Conservation (phyloP, 2,888 invertebrate species). For the Athalia rosae region DNA sequence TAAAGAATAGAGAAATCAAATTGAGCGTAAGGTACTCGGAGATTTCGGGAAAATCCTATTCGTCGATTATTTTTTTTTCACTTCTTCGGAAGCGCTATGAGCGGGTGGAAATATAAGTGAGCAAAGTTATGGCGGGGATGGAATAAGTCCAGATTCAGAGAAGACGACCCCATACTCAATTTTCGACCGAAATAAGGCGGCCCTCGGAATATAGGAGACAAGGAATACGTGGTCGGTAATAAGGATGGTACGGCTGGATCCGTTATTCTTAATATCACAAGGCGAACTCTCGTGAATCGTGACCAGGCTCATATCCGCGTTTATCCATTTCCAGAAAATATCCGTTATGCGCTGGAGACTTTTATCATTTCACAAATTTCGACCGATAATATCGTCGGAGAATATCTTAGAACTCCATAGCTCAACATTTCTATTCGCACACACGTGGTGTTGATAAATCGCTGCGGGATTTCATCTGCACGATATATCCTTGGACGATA, state of each 20-base stretch:
- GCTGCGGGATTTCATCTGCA: too few species aligned
- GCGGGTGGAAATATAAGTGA: constrained; percentile 19
- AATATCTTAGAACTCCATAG: too few species aligned
- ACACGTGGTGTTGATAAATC: too few species aligned
- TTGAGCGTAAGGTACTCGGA: neutral
- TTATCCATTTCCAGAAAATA: constrained; percentile 24
- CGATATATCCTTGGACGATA: too few species aligned
- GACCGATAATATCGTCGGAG: too few species aligned
- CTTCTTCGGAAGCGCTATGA: neutral
- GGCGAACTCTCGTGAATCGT: constrained; percentile 32
- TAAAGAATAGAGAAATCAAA: constrained; percentile 12
- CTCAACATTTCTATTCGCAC: too few species aligned
- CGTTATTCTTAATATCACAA: constrained; percentile 65
- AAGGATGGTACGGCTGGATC: constrained; percentile 61
- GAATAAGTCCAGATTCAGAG: constrained; percentile 31
- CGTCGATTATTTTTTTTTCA: constrained; percentile 17
- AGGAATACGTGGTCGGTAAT: constrained; percentile 64
- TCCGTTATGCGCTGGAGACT: too few species aligned
- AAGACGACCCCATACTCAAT: constrained; percentile 5
- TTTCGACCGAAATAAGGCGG: constrained; percentile 21
- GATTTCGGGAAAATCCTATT: constrained; percentile 17
- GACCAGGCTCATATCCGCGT: constrained; percentile 21
- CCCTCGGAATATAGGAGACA: constrained; percentile 39
- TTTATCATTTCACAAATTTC: too few species aligned
- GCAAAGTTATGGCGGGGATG: constrained; percentile 35